Percentiles rank a stretch among this genome's conserved stretches.
Conservation (phyloP, 2,113 vertebrate genomes). For the Chrysemys picta region DNA sequence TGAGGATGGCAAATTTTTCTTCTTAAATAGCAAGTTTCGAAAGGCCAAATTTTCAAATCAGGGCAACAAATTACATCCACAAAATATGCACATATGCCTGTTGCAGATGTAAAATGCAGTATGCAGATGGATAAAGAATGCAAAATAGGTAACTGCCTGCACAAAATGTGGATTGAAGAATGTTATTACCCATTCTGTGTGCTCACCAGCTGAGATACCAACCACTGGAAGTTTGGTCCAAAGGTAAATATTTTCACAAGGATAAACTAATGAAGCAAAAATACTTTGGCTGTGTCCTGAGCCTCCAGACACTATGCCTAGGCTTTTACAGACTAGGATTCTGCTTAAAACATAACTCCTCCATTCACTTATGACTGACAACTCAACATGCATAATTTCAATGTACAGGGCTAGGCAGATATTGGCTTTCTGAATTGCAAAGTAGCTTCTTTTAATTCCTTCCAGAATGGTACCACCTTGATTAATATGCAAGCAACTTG, state of each 20-base stretch:
- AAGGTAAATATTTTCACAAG: not conserved
- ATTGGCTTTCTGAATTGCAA: not conserved
- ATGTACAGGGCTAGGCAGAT: not conserved
- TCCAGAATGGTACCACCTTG: not conserved
- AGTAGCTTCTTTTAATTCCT: not conserved
- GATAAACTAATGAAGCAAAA: not conserved
- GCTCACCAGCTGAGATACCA: not conserved
- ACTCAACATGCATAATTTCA: not conserved
- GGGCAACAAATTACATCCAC: too few relatives aligned
- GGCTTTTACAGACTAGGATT: not conserved
- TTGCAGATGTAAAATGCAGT: not conserved
- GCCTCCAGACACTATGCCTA: not conserved
- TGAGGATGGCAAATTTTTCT: not conserved
- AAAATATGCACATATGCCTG: not conserved
- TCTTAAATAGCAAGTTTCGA: not conserved
- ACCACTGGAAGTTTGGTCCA: not conserved
- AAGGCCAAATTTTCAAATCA: not conserved
- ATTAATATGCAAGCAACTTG: not conserved
- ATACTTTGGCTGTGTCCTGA: not conserved
- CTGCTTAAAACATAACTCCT: not conserved
- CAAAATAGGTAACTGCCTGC: not conserved
- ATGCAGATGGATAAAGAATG: not conserved
- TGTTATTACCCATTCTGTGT: not conserved
- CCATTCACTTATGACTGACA: not conserved
- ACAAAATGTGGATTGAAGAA: accelerated